These are phyloP conservation scores for Physeter macrocephalus DNA, from an alignment of 2,113 vertebrate genomes.

Conservation along the genomic window DNA sequence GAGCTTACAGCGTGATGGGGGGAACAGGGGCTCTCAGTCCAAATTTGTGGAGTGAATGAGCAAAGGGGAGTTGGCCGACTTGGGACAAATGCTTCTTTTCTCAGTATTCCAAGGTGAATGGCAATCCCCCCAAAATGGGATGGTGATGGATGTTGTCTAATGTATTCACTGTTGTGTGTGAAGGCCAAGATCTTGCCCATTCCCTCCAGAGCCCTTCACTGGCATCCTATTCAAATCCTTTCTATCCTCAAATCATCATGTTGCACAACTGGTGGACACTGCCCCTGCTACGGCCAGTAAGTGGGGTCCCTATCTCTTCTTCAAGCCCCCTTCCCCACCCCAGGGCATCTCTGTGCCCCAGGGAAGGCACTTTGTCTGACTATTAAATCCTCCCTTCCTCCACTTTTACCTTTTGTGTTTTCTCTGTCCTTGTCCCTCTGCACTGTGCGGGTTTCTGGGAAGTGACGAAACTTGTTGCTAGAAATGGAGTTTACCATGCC, in stretches of 20 bases:
- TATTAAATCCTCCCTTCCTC: background rate
- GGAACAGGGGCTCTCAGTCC: background rate
- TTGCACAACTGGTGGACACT: too few species aligned
- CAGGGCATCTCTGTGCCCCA: background rate
- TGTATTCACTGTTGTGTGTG: background rate
- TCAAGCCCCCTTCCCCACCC: too few species aligned
- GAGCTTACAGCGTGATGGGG: background rate
- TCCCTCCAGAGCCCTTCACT: background rate
- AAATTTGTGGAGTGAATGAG: background rate
- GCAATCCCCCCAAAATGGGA: accelerated
- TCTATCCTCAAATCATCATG: background rate
- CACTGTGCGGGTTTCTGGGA: background rate
- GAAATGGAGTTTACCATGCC: background rate
- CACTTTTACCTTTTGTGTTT: background rate
- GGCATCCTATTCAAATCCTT: background rate
- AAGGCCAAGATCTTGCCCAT: background rate
- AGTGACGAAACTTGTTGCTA: background rate
- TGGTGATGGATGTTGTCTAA: background rate
- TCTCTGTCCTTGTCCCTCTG: background rate
- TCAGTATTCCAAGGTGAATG: background rate
- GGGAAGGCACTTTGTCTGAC: background rate
- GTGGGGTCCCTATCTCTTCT: background rate
- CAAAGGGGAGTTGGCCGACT: background rate
- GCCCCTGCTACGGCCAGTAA: background rate
- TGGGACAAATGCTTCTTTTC: background rate